Conservation (phyloP, 2,888 invertebrate genomes). For the Brachylomia viminalis region DNA sequence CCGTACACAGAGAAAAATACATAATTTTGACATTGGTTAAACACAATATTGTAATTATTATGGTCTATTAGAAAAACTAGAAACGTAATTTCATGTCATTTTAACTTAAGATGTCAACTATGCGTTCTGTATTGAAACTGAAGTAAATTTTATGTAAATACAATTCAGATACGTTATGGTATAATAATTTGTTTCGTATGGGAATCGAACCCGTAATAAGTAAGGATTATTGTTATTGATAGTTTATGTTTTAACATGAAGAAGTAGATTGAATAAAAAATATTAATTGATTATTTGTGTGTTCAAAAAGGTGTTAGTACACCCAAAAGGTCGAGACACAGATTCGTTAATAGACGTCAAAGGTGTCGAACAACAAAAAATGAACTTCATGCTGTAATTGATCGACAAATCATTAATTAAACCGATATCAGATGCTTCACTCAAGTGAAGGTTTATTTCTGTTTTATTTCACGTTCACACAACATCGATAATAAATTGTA, state of each 20-base stretch:
- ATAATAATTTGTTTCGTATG: background rate
- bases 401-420: no score
- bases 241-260: no score
- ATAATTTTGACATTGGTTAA: slow-evolving; percentile 19
- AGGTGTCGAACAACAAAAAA: no score
- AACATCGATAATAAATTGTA: no score
- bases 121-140: background rate
- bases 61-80: background rate
- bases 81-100: background rate
- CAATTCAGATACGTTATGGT: background rate
- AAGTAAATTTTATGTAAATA: background rate
- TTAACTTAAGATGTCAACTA: background rate
- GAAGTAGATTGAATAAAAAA: background rate
- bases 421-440: no score
- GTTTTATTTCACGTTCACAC: no score
- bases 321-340: no score
- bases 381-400: no score
- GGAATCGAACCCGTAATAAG: background rate
- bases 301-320: no score
- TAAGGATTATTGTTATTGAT: background rate
- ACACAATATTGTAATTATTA: background rate
- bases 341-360: no score
- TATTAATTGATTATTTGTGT: no score
- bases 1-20: slow-evolving; percentile 36
- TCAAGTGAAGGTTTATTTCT: no score